Base-by-base conservation (phyloP, 2,888 invertebrate species). In the Nudaria mundana region DNA sequence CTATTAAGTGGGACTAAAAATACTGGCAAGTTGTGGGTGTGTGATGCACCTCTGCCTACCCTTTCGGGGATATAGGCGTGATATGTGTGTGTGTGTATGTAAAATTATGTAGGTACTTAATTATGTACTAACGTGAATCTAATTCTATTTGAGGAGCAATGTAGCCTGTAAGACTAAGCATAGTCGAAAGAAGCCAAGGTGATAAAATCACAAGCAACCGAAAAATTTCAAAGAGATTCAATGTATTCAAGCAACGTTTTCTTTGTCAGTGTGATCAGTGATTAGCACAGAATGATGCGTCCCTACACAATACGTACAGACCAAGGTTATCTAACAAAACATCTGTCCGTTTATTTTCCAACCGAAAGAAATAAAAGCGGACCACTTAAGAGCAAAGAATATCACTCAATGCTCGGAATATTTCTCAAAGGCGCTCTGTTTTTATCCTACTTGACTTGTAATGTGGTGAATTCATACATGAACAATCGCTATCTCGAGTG, bases 391-490 rank as follows among this genome's bases (percentile, higher is more conserved):
- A 63, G 50, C 56, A 64, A 62, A 63, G 75, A 81, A 79, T 82
- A 82, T 82, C 78, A 76, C 74, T 83, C 81, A 73, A 71, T 71
- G 76, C 70, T 63, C 62, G 64, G 71, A 77, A 77, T 84, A 83
- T 84, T 79, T 82, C 77, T 76, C 78, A 76, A 82, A 80, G 83
- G 74, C 79, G 80, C 79, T 77, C 80, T 77, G 87, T 87, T 87
- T 87, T 88, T 86, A 89, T 89, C 89, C 89, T 90, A 90, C 90
- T 90, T 90, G 91, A 89, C 90, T 90, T 86, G 80, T 92, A 91
- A 92, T 92, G 92, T 92, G 91, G 90, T 92, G 92, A 91, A 92
- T 92, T 90, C 91, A 92, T 92, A 92, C 91, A 92, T 92, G 91
- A 90, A 90, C 91, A 92, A 89, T 86, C 71, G 83, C 66, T 79